Evolutionary conservation across 2,888 invertebrate genomes (phyloP).

Genomic region (Philereme vetulata): DNA sequence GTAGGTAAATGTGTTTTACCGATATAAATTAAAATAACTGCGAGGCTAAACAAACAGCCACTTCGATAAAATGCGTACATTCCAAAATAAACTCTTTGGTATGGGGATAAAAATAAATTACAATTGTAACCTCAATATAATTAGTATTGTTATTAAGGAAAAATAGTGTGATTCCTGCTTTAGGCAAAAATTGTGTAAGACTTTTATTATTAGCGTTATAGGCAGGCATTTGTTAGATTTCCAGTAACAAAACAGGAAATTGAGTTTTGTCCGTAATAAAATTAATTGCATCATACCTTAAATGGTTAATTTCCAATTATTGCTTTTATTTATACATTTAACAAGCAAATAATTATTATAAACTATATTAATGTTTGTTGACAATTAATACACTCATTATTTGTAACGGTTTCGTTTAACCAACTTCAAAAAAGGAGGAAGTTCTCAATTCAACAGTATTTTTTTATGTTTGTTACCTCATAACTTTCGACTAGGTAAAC

Average conservation of each 20-base stretch:
- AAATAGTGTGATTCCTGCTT: conserved; percentile 2
- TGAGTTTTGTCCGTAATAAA: not conserved
- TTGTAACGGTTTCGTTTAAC: too few relatives aligned
- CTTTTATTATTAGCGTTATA: conserved; percentile 11
- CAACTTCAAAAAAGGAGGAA: too few relatives aligned
- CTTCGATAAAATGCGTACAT: conserved; percentile 6
- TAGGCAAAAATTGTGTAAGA: conserved; percentile 23
- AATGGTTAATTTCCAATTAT: conserved; percentile 26
- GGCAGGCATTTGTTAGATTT: not conserved
- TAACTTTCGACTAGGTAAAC: too few relatives aligned
- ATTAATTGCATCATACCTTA: conserved; percentile 20
- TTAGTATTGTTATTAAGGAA: conserved; percentile 21
- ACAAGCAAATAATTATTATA: conserved; percentile 3
- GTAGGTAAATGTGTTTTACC: not conserved
- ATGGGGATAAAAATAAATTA: conserved; percentile 2
- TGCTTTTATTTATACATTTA: conserved; percentile 14
- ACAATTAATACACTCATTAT: too few relatives aligned
- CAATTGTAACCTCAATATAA: conserved; percentile 7
- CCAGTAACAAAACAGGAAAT: conserved; percentile 26
- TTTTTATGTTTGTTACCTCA: too few relatives aligned
- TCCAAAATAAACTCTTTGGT: conserved; percentile 2
- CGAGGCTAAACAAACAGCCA: not conserved
- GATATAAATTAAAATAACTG: not conserved
- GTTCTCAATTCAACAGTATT: too few relatives aligned
- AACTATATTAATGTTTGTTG: not conserved